These are phyloP conservation scores for Linnaemya vulpina DNA, from an alignment of 2,888 invertebrate genomes.

Conservation along the genomic window DNA sequence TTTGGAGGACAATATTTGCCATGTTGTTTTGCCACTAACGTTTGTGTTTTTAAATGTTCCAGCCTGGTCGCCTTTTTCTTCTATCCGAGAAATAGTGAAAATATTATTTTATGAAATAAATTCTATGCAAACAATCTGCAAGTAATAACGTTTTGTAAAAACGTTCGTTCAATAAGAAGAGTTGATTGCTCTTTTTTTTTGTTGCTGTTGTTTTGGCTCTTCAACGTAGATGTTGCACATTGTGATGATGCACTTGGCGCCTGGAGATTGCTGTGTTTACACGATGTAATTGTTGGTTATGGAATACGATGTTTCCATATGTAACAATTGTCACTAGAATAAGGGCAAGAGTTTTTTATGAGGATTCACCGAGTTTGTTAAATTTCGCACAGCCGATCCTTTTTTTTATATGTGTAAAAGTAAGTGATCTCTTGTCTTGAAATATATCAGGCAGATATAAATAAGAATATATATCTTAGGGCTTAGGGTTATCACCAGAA, in stretches of 20 bases:
- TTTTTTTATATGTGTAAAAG: too few species aligned
- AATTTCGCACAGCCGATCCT: too few species aligned
- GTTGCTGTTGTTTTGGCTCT: not conserved
- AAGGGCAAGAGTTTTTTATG: too few species aligned
- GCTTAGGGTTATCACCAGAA: too few species aligned
- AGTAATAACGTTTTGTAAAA: constrained; percentile 64
- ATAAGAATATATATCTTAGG: too few species aligned
- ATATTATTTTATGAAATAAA: constrained; percentile 56
- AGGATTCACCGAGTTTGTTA: too few species aligned
- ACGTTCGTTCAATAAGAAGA: constrained; percentile 41
- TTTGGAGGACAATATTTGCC: too few species aligned
- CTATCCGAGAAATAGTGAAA: constrained; percentile 15
- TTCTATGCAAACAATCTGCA: constrained; percentile 62
- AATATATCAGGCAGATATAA: too few species aligned
- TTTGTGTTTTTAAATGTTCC: too few species aligned
- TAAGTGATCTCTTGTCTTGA: too few species aligned
- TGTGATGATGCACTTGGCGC: constrained; percentile 65
- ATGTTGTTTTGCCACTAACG: too few species aligned
- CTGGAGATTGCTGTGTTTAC: constrained; percentile 10
- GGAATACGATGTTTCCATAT: not conserved
- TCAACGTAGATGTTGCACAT: constrained; percentile 9
- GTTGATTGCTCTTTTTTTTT: constrained; percentile 38
- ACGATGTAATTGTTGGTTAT: not conserved
- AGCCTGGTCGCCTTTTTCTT: constrained; percentile 21
- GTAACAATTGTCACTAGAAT: too few species aligned